A percentile compares a stretch with the other conserved stretches of the same genome.
Evolutionary conservation across 2,888 invertebrate genomes (phyloP).

Genomic region (Catocala fraxini): DNA sequence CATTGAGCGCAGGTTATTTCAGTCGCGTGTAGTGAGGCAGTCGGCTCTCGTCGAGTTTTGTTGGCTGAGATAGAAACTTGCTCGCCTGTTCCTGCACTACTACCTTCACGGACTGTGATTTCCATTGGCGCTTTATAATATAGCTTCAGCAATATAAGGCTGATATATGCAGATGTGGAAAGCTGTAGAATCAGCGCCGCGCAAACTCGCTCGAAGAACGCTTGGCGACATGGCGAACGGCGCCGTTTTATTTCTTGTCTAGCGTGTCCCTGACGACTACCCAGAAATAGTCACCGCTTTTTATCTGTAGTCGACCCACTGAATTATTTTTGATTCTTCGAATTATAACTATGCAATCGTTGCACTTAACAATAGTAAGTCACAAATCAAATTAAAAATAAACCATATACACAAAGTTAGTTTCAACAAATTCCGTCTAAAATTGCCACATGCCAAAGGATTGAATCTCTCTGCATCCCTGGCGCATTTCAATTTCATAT

Average conservation of each 20-base stretch:
- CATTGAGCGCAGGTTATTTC: slow-evolving; percentile 66
- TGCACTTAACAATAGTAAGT: too few relatives aligned
- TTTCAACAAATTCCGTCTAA: too few relatives aligned
- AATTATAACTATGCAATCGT: not conserved
- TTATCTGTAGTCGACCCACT: slow-evolving; percentile 19
- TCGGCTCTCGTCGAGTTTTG: slow-evolving; percentile 40
- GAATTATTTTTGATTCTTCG: not conserved
- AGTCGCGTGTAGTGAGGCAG: slow-evolving; percentile 58
- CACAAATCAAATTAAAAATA: too few relatives aligned
- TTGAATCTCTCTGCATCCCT: not conserved
- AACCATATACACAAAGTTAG: too few relatives aligned
- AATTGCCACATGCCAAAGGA: too few relatives aligned
- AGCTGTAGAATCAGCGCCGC: slow-evolving; percentile 21
- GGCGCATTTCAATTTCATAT: not conserved
- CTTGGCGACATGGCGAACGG: slow-evolving; percentile 46
- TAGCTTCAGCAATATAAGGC: slow-evolving; percentile 23
- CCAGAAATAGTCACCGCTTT: slow-evolving; percentile 59
- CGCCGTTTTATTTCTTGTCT: slow-evolving; percentile 62
- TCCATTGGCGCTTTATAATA: slow-evolving; percentile 45
- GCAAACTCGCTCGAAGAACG: slow-evolving; percentile 59
- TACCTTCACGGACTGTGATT: slow-evolving; percentile 35
- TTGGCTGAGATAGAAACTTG: slow-evolving; percentile 34
- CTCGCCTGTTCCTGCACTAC: slow-evolving; percentile 31
- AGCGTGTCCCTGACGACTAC: slow-evolving; percentile 53
- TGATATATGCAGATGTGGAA: slow-evolving; percentile 37